phyloP scores from a whole-genome alignment of 1,140 invertebrate genomes.

The Drosophila pseudoobscura region DNA sequence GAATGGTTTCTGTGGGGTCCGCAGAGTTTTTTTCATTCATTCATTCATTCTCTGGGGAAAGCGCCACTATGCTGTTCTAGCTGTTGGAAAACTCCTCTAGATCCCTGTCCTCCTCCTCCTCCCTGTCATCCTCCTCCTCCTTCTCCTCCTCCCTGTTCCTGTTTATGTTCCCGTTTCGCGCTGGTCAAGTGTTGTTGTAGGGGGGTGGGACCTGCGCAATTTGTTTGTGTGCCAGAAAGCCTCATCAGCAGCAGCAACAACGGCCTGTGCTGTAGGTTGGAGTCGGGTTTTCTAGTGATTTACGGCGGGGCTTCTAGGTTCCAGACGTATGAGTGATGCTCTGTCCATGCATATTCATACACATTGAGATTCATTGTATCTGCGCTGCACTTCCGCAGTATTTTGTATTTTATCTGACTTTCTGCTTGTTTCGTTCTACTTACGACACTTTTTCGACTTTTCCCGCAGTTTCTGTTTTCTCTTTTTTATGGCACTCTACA shows the following conservation, averaged over 20 bases:
- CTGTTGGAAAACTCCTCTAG: neutral
- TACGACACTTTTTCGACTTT: conserved; percentile 57
- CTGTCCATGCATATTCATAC: conserved; percentile 70
- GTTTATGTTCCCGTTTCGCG: conserved; percentile 33
- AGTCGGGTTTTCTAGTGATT: conserved; percentile 55
- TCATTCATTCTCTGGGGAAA: conserved; percentile 33
- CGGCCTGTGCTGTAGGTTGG: neutral
- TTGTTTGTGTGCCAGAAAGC: conserved; percentile 72
- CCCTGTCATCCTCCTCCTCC: neutral
- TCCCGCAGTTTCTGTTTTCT: conserved; percentile 18
- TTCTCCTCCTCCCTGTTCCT: neutral
- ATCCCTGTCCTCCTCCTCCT: neutral
- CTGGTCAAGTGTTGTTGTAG: conserved; percentile 66
- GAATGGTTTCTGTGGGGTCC: conserved; percentile 26
- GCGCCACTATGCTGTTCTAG: too few species aligned
- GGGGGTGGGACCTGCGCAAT: conserved; percentile 37
- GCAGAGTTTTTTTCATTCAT: conserved; percentile 15
- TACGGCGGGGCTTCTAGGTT: conserved; percentile 38
- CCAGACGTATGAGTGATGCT: conserved; percentile 68
- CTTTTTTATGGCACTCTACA: conserved; percentile 52
- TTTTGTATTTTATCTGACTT: conserved; percentile 65
- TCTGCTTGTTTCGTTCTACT: conserved; percentile 69
- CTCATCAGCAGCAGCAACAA: conserved; percentile 52
- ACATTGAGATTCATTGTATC: conserved; percentile 80
- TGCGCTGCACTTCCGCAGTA: conserved; percentile 76